These are phyloP conservation scores for Bombycilla garrulus DNA, from an alignment of 2,113 vertebrate genomes.

Conservation along the genomic window DNA sequence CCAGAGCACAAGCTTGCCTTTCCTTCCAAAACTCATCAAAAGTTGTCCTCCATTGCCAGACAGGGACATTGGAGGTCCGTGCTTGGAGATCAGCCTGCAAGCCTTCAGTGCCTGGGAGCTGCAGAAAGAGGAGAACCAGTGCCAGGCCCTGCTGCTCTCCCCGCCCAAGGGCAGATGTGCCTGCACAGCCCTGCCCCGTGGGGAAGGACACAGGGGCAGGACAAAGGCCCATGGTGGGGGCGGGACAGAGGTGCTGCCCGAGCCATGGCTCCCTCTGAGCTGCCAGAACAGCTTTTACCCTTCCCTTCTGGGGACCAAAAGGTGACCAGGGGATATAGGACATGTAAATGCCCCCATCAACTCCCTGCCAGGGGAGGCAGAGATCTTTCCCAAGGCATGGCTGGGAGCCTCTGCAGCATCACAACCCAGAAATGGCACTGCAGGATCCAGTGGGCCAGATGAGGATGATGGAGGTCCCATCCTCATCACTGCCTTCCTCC, in stretches of 20 bases:
- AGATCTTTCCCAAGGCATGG: neutral
- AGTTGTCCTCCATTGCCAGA: neutral
- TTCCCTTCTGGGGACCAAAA: neutral
- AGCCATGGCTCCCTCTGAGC: neutral
- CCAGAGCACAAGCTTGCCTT: neutral
- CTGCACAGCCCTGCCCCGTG: neutral
- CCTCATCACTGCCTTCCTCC: neutral
- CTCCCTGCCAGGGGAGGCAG: neutral
- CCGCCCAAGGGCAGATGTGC: neutral
- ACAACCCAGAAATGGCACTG: neutral
- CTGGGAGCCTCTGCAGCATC: neutral
- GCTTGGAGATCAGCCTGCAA: neutral
- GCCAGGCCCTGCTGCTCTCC: neutral
- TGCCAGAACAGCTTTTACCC: neutral
- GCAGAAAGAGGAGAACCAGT: neutral
- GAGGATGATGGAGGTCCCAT: neutral
- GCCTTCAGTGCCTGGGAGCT: neutral
- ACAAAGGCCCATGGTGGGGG: neutral
- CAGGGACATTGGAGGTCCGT: accelerated
- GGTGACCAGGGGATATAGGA: neutral
- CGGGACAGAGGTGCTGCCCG: neutral
- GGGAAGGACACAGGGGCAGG: neutral
- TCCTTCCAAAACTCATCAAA: neutral
- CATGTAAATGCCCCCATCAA: neutral
- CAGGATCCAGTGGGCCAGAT: neutral